Evolutionary conservation across 1,140 invertebrate genomes (phyloP).

Genomic region (Coptotermes formosanus): DNA sequence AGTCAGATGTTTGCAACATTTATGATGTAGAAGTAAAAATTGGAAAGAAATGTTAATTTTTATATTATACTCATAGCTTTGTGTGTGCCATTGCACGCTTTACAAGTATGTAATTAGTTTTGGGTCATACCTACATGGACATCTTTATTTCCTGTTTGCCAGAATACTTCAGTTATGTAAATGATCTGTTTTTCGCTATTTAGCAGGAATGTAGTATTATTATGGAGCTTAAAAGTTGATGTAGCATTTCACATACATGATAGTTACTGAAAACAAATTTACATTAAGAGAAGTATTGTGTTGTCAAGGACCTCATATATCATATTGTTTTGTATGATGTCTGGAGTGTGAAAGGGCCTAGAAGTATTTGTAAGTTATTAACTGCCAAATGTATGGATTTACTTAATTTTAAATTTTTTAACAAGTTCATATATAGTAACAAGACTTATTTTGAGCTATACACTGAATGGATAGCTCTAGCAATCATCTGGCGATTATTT

Average conservation of each 20-base stretch:
- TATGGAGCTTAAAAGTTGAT: neutral
- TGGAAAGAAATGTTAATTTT: too few species aligned
- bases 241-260: neutral
- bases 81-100: too few species aligned
- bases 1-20: too few species aligned
- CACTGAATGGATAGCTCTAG: neutral
- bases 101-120: neutral
- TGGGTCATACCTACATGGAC: neutral
- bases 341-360: constrained; percentile 1
- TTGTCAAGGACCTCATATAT: neutral
- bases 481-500: constrained; percentile 5
- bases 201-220: constrained; percentile 5
- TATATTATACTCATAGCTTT: too few species aligned
- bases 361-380: neutral
- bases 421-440: neutral
- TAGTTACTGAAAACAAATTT: neutral
- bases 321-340: neutral
- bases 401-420: constrained; percentile 5
- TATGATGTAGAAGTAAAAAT: too few species aligned
- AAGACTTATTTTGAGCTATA: neutral
- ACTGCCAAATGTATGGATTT: neutral
- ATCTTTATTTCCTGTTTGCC: neutral
- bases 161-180: neutral
- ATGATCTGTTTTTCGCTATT: neutral
- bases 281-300: neutral